These are phyloP conservation scores for Ormyrus nitidulus DNA, from an alignment of 2,888 invertebrate species.

Conservation along the genomic window DNA sequence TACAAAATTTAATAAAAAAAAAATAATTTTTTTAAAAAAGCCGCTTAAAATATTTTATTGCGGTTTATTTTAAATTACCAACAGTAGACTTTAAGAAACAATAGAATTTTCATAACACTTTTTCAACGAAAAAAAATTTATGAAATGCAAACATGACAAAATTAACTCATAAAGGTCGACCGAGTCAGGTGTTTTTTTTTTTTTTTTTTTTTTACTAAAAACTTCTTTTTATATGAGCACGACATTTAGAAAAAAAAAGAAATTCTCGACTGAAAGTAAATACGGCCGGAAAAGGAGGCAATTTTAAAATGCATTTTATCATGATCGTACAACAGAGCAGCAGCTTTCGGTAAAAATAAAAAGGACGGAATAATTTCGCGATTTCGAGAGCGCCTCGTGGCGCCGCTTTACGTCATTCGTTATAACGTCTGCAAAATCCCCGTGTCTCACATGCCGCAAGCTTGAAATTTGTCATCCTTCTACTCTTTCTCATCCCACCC, in stretches of 20 bases:
- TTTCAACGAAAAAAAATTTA: neutral
- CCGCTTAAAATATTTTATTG: too few relatives aligned
- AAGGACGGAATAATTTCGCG: conserved; percentile 32
- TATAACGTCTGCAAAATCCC: conserved; percentile 26
- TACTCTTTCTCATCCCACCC: neutral
- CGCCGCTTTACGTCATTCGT: conserved; percentile 36
- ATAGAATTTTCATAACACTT: neutral
- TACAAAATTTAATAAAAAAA: neutral
- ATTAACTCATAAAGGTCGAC: conserved; percentile 1
- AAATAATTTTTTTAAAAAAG: too few relatives aligned
- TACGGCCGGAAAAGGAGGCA: neutral
- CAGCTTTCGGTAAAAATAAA: neutral
- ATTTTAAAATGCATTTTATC: conserved; percentile 39
- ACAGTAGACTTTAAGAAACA: too few relatives aligned
- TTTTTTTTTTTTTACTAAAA: neutral
- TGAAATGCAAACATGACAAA: conserved; percentile 4
- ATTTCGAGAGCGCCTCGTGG: neutral
- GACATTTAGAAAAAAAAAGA: neutral
- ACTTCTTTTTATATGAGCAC: neutral
- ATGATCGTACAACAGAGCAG: neutral
- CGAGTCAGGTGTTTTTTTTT: neutral
- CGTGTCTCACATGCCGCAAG: conserved; percentile 16
- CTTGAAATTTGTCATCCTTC: conserved; percentile 45
- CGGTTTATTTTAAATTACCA: neutral
- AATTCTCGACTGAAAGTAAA: conserved; percentile 1